Percentiles rank a stretch among this genome's conserved stretches.
phyloP scores from a whole-genome alignment of 2,797 vertebrate species.

The Rousettus madagascariensis region DNA sequence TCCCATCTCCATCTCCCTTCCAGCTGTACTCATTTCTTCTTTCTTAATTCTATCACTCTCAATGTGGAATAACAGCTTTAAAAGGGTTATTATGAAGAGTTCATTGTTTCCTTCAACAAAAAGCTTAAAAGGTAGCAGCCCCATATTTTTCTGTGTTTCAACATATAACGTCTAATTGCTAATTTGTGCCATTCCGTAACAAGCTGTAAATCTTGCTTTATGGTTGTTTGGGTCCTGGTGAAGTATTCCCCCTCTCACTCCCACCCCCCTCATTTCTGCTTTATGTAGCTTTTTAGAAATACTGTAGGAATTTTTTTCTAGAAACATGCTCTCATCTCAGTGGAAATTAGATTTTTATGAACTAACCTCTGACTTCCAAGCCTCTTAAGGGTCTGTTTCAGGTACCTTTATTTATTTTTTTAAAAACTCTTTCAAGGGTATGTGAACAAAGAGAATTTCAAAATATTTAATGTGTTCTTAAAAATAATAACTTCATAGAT shows the following conservation, averaged over 20 bases:
- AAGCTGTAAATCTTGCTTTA: constrained; percentile 64
- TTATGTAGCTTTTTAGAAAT: constrained; percentile 53
- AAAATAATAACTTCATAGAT: constrained; percentile 8
- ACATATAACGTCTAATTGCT: constrained; percentile 56
- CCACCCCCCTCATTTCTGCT: background rate
- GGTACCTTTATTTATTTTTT: background rate
- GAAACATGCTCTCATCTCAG: constrained; percentile 52
- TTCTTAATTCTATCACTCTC: background rate
- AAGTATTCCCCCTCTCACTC: background rate
- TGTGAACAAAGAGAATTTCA: constrained; percentile 54
- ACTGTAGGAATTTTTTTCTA: background rate
- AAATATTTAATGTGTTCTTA: constrained; percentile 25
- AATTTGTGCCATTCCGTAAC: constrained; percentile 57
- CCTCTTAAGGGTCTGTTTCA: background rate
- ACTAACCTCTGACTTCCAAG: constrained; percentile 32
- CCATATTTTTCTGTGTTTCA: background rate
- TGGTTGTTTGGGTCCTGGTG: constrained; percentile 17
- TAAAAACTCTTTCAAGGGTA: background rate
- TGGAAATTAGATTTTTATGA: constrained; percentile 55
- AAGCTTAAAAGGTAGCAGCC: constrained; percentile 27
- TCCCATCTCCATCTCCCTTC: background rate
- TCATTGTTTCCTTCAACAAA: constrained; percentile 60
- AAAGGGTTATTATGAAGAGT: constrained; percentile 39
- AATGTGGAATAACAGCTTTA: background rate
- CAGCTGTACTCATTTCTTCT: constrained; percentile 27